A percentile compares a stretch with the other conserved stretches of the same genome.
Conservation (phyloP, 2,888 invertebrate species). For the Trissonchulus latispiculum region DNA sequence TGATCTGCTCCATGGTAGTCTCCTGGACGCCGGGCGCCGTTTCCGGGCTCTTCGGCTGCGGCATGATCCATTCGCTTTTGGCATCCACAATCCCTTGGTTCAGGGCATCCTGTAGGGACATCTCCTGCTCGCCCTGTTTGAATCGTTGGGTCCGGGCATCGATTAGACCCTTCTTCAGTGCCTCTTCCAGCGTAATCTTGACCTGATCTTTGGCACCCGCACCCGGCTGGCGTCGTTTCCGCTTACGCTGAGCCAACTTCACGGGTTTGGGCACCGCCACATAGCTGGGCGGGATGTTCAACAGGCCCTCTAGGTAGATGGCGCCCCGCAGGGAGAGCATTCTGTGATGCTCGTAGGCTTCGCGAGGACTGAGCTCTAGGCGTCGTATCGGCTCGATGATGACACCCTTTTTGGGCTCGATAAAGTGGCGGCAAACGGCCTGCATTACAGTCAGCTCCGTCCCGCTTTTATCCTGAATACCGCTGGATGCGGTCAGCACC, state of each 20-base stretch:
- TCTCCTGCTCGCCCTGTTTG: constrained; percentile 20
- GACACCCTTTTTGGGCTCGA: constrained; percentile 75
- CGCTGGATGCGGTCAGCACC: constrained; percentile 69
- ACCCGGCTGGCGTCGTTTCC: constrained; percentile 46
- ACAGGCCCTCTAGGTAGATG: constrained; percentile 65
- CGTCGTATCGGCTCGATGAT: constrained; percentile 58
- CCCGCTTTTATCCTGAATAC: constrained; percentile 55
- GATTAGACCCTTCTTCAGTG: constrained; percentile 61
- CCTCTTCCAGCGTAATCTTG: constrained; percentile 62
- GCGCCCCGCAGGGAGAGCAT: constrained; percentile 79
- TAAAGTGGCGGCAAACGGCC: constrained; percentile 68
- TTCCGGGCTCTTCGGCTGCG: background rate
- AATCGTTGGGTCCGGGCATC: constrained; percentile 55
- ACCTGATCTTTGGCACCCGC: constrained; percentile 39
- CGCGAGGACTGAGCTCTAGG: constrained; percentile 34
- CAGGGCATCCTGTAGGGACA: constrained; percentile 38
- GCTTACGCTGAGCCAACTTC: constrained; percentile 53
- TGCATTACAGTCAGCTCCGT: constrained; percentile 60
- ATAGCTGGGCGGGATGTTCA: constrained; percentile 75
- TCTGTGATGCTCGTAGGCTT: constrained; percentile 64
- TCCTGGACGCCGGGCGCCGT: constrained; percentile 16
- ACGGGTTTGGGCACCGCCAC: constrained; percentile 68
- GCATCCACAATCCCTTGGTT: constrained; percentile 28
- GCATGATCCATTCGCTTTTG: constrained; percentile 26
- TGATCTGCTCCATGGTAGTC: constrained; percentile 11